These are phyloP conservation scores for Phymorhynchus buccinoides DNA, from an alignment of 1,140 invertebrate genomes.

Conservation along the genomic window DNA sequence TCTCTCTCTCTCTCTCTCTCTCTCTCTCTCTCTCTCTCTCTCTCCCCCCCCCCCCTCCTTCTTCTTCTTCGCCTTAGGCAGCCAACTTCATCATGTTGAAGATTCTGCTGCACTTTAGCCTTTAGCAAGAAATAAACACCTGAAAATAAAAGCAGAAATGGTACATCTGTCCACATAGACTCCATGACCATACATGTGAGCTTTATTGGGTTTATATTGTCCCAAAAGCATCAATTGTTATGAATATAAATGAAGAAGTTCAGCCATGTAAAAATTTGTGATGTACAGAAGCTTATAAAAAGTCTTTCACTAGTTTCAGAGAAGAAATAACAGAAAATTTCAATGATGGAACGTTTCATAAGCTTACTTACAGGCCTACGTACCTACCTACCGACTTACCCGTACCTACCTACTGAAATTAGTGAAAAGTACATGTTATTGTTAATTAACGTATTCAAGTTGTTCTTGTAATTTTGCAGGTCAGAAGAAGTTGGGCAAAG, in stretches of 20 bases:
- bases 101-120: too few species aligned
- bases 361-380: background rate
- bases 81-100: too few species aligned
- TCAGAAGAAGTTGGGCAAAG: conserved; percentile 86
- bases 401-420: background rate
- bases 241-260: background rate
- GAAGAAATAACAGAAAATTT: too few species aligned
- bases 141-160: background rate
- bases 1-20: conserved; percentile 30
- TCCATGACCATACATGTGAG: too few species aligned
- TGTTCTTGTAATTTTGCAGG: conserved; percentile 67
- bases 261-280: background rate
- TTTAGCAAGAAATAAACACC: background rate
- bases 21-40: conserved; percentile 30
- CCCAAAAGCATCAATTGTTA: background rate
- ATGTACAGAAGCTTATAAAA: background rate
- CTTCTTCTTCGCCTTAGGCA: too few species aligned
- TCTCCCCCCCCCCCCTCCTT: conserved; percentile 1
- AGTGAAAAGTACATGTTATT: background rate
- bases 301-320: too few species aligned
- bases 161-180: too few species aligned
- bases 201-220: too few species aligned
- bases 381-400: background rate
- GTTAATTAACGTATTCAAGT: background rate
- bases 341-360: too few species aligned